Evolutionary conservation across 2,797 vertebrate genomes (phyloP).

Genomic region (Jordanella pulchra): DNA sequence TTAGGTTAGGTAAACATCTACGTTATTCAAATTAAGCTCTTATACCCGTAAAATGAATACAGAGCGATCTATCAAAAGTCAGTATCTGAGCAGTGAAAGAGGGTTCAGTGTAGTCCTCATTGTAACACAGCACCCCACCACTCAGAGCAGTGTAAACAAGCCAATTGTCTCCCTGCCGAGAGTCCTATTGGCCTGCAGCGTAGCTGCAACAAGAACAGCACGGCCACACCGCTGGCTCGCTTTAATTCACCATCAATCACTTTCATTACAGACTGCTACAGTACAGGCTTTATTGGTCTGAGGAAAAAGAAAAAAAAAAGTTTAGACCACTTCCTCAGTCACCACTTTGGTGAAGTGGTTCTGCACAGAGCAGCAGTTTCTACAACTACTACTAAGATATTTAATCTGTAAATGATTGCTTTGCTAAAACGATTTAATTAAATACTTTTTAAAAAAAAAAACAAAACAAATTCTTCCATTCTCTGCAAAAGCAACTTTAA

Average conservation of each 20-base stretch:
- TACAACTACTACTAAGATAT: conserved; percentile 13
- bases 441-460: not conserved
- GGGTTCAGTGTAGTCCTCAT: conserved; percentile 5
- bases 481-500: conserved; percentile 12
- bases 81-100: not conserved
- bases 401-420: conserved; percentile 33
- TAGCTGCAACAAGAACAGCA: conserved; percentile 48
- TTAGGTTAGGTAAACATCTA: not conserved
- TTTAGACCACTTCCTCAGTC: conserved; percentile 57
- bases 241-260: conserved; percentile 75
- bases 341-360: conserved; percentile 38
- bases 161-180: conserved; percentile 51
- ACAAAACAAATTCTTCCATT: not conserved
- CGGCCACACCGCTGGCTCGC: conserved; percentile 43
- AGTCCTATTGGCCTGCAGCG: conserved; percentile 51
- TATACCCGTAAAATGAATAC: not conserved
- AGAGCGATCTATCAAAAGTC: conserved; percentile 11
- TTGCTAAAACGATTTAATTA: not conserved
- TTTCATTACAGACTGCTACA: conserved; percentile 64
- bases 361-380: conserved; percentile 57
- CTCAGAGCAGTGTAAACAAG: conserved; percentile 46
- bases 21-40: not conserved
- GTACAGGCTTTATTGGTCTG: conserved; percentile 40
- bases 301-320: conserved; percentile 21
- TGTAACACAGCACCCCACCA: conserved; percentile 32